Evolutionary conservation across 2,888 invertebrate species (phyloP), one percentile per base, ranked within the genome.

Genomic region (Drosophila heteroneura): DNA sequence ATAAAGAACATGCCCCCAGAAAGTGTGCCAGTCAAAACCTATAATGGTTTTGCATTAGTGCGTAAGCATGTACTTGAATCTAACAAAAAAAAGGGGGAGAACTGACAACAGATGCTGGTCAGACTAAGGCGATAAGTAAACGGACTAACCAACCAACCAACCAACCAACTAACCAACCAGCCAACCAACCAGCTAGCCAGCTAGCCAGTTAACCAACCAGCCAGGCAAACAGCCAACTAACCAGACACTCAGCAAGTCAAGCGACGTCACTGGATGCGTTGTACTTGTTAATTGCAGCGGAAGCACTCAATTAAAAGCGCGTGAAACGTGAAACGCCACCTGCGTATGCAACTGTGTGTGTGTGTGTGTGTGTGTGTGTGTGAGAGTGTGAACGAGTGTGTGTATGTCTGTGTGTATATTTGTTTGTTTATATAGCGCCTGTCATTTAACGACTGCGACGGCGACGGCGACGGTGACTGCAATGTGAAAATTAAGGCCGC

Each of bases 241-340:
- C 39, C 52, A 67, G 52, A 28, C 30, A 74, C 58, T 56, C 64
- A 30, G 49, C 70, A 74, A 83, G 63, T 68, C 73, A 77, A 68
- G 65, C 80, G 70, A 51, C 71, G 75, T 76, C 83, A 67, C 64
- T 82, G 84, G 74, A 82, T 72, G 77, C 84, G 85, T 81, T 81
- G 87, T 82, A 87, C 82, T 87, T 86, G 89, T 87, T 87, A 87
- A 87, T 87, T 89, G 87, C 87, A 83, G 89, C 87, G 87, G 87
- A 87, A 87, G 87, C 89, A 87, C 87, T 87, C 87, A 87, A 87
- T 87, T 87, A 87, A 87, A 87, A 85, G 87, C 87, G 87, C 87
- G 87, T 87, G 89, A 87, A 89, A 87, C 88, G 85, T 85, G 76
- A 80, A 79, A 76, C 85, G 85, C 85, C 89, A 87, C 89, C 87